Percentiles rank a stretch among this genome's conserved stretches.
Evolutionary conservation across 2,888 invertebrate genomes (phyloP).

Genomic region (Idaea aversata): DNA sequence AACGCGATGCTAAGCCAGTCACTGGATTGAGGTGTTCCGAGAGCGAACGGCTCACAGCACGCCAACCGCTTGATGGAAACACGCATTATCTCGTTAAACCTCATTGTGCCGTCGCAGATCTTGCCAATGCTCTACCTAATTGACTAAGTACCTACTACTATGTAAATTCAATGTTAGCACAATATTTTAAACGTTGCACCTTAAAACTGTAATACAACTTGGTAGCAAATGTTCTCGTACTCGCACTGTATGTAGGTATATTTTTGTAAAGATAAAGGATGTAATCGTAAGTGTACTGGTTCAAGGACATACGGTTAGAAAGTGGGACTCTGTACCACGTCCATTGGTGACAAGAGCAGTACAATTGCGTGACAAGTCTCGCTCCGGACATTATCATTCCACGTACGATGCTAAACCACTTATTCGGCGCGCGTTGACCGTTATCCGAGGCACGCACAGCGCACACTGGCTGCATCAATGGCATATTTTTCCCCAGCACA

Average conservation of each 20-base stretch:
- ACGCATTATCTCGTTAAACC: slow-evolving; percentile 59
- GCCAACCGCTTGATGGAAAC: slow-evolving; percentile 44
- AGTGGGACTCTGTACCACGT: slow-evolving; percentile 63
- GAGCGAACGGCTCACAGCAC: slow-evolving; percentile 33
- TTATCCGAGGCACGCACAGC: slow-evolving; percentile 75
- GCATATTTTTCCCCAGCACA: slow-evolving; percentile 77
- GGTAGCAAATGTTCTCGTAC: not conserved
- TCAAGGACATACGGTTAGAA: slow-evolving; percentile 68
- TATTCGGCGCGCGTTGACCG: slow-evolving; percentile 76
- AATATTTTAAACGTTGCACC: not conserved
- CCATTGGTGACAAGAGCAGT: slow-evolving; percentile 52
- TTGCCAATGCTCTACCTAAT: slow-evolving; percentile 18
- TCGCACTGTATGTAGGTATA: slow-evolving; percentile 2
- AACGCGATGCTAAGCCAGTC: slow-evolving; percentile 60
- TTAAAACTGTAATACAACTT: not conserved
- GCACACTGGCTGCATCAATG: slow-evolving; percentile 74
- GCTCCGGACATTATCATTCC: slow-evolving; percentile 72
- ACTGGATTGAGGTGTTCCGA: slow-evolving; percentile 66
- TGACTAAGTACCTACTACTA: not conserved
- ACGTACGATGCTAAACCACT: slow-evolving; percentile 75
- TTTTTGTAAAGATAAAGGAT: slow-evolving; percentile 14
- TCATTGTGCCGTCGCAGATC: slow-evolving; percentile 50
- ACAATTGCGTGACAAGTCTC: slow-evolving; percentile 69
- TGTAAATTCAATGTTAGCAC: not conserved
- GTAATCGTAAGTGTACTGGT: slow-evolving; percentile 33